Evolutionary conservation across 2,888 invertebrate species (phyloP), one percentile per base, ranked within the genome.

Genomic region (Bimastos eiseni): DNA sequence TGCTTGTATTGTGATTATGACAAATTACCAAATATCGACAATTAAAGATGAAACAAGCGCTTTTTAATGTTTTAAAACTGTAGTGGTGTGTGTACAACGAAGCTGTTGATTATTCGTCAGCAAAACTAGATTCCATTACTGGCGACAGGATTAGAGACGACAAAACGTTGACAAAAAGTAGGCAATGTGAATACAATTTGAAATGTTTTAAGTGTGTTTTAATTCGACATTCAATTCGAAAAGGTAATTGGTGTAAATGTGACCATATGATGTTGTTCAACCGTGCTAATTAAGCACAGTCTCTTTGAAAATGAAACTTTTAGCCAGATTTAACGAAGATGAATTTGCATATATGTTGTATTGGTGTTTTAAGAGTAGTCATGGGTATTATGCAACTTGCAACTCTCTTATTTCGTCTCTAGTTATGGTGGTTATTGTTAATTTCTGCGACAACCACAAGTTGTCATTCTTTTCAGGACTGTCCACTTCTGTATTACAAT

Each of bases 91-190:
- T 30, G 70, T n/a, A 70, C 70, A n/a, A 70, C 30, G 70, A 70
- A n/a, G 70, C 30, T n/a, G 70, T 70, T 70, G 70, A 70, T 70
- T 70, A 6, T 70, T 70, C 70, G 70, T 70, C 70, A 70, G 55
- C 24, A 55, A 55, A 55, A 55, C 55, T 55, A 55, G 70, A 70
- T 70, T 70, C 70, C 70, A 70, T 70, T 70, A 70, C 70, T n/a
- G 70, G n/a, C 70, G 70, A n/a, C 70, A 70, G 70, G 70, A 70
- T 70, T 70, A 70, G 70, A 70, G n/a, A 70, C 70, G 70, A 70
- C 70, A 70, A 70, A 70, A 70, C 70, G 70, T 70, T 30, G 30
- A n/a, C n/a, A 30, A 70, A 70, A 70, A 70, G 70, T 70, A 70
- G 70, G 70, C 70, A 30, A 70, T 70, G 70, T 70, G n/a, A 70